Evolutionary conservation across 2,888 invertebrate genomes (phyloP).

Genomic region (Sympetrum striolatum): DNA sequence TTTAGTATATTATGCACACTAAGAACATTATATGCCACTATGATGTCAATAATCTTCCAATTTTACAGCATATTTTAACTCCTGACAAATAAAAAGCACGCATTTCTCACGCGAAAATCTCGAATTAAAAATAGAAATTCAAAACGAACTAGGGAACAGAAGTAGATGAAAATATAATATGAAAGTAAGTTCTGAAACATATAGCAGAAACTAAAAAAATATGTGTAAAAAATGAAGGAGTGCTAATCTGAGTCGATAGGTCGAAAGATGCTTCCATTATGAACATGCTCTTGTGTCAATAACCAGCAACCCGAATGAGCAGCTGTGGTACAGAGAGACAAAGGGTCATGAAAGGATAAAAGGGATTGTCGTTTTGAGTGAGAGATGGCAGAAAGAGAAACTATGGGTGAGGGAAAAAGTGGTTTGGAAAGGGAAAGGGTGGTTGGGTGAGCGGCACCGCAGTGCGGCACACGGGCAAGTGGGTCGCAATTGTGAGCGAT

Average conservation of each 20-base stretch:
- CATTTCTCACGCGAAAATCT: not conserved
- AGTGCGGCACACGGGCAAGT: not conserved
- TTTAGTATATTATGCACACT: too few relatives aligned
- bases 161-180: not conserved
- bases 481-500: not conserved
- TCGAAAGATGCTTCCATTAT: not conserved
- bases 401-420: not conserved
- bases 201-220: not conserved
- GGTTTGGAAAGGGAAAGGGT: not conserved
- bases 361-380: not conserved
- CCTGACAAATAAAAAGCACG: too few relatives aligned
- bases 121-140: not conserved
- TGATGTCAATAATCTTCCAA: too few relatives aligned
- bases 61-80: too few relatives aligned
- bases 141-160: not conserved
- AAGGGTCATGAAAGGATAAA: not conserved
- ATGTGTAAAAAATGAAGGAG: not conserved
- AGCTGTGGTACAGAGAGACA: not conserved
- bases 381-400: not conserved
- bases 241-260: not conserved
- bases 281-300: not conserved
- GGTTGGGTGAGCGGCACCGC: not conserved
- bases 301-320: not conserved
- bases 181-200: not conserved
- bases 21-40: too few relatives aligned